Evolutionary conservation across 2,113 vertebrate genomes (phyloP).

Genomic region (Coreoperca whiteheadi): DNA sequence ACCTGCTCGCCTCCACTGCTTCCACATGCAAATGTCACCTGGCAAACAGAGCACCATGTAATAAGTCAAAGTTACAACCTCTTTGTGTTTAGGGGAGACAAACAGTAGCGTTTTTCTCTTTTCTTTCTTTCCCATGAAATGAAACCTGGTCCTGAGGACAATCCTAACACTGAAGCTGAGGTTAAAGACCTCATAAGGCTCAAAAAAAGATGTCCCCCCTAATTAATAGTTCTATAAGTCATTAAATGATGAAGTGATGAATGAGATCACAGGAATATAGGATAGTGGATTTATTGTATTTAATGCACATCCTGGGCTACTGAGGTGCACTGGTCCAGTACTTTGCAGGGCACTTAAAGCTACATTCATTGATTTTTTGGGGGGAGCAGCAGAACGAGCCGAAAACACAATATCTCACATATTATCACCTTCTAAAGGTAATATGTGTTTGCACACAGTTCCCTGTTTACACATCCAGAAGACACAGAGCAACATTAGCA

Average conservation of each 20-base stretch:
- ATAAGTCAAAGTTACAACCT: constrained; percentile 18
- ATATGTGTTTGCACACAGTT: neutral
- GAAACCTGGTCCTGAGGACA: neutral
- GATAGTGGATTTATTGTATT: neutral
- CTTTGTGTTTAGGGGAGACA: neutral
- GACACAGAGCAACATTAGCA: too few relatives aligned
- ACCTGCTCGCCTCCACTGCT: neutral
- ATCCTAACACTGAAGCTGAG: neutral
- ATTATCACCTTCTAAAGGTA: neutral
- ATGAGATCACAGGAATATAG: neutral
- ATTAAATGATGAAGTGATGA: neutral
- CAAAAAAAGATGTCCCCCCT: neutral
- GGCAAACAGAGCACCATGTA: neutral
- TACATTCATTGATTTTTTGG: neutral
- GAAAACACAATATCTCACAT: neutral
- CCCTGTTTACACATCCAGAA: neutral
- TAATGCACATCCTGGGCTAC: neutral
- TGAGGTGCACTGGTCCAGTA: neutral
- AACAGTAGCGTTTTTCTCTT: neutral
- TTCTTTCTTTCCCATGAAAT: neutral
- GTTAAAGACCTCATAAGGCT: neutral
- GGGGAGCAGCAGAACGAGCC: neutral
- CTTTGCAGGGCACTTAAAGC: neutral
- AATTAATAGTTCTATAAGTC: neutral
- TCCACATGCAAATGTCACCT: constrained; percentile 22